Evolutionary conservation across 2,113 vertebrate genomes (phyloP), one percentile per base, ranked within the genome.

Genomic region (Nothocercus nigrocapillus): DNA sequence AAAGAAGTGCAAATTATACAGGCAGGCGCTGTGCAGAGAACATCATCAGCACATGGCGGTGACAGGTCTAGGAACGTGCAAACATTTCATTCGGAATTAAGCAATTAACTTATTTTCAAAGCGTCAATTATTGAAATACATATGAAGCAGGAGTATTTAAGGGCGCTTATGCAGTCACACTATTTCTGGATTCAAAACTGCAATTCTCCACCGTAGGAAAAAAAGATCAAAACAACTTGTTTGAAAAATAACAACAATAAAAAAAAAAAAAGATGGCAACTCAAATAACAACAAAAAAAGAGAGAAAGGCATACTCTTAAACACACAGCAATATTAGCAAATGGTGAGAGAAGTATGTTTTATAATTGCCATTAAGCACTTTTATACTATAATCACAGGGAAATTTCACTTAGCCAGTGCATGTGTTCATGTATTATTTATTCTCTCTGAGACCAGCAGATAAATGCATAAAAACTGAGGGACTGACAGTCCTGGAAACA

Each of bases 391-490:
- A 88, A 90, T 85, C 69, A 86, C 88, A 92, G 90, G 44, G 69
- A 93, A 92, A 93, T 66, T 90, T 93, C 90, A 82, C 90, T 95
- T 90, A 69, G 80, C 53, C 38, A 64, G 44, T 92, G 80, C 73
- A 89, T 93, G 94, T 82, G 81, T 86, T 92, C 86, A 96, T 93
- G 93, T 90, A 96, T 94, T 94, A 96, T 96, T 93, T 95, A 92
- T 87, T 87, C 67, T 89, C 83, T 59, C 67, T 82, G 78, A 92
- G 62, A 97, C 74, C 54, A 91, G 45, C 11, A 44, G 82, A 54
- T 67, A 95, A 88, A 95, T 45, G 85, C 73, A 96, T 95, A 93
- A 95, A 95, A 92, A 89, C 0, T n/a, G 59, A 96, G 66, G 86
- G 90, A 94, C 83, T 93, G 62, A 49, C 83, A 90, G 94, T 90